Conservation (phyloP, 2,113 vertebrate genomes). For the Mormyrus iriodes region DNA sequence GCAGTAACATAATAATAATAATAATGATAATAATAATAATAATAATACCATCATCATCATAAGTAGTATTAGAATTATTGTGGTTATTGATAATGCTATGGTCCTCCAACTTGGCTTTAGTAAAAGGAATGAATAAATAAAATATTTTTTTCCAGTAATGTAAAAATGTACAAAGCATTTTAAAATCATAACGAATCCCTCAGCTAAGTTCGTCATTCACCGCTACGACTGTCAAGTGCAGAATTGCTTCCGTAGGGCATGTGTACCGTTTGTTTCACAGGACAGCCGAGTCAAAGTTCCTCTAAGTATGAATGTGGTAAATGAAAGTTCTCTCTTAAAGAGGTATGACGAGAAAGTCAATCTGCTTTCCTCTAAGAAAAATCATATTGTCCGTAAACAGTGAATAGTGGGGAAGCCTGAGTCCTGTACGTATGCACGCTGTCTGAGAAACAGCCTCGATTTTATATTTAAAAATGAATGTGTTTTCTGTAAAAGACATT, state of each 20-base stretch:
- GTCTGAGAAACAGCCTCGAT: neutral
- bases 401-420: slow-evolving; percentile 24
- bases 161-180: neutral
- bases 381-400: slow-evolving; percentile 30
- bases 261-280: neutral
- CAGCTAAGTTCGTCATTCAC: neutral
- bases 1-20: neutral
- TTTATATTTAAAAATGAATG: slow-evolving; percentile 35
- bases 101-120: neutral
- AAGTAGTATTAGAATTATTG: neutral
- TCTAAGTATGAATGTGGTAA: slow-evolving; percentile 41
- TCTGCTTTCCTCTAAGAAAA: slow-evolving; percentile 27
- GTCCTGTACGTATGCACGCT: neutral
- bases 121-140: neutral
- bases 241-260: neutral
- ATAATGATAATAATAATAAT: neutral
- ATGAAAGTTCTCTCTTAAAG: slow-evolving; percentile 41
- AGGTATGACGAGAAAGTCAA: slow-evolving; percentile 39
- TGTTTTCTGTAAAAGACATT: slow-evolving; percentile 30
- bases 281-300: slow-evolving; percentile 37
- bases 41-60: neutral
- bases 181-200: neutral
- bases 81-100: neutral
- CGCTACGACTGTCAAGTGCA: neutral
- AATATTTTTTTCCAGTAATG: neutral